Evolutionary conservation across 2,888 invertebrate genomes (phyloP).

Genomic region (Perdita meconis): DNA sequence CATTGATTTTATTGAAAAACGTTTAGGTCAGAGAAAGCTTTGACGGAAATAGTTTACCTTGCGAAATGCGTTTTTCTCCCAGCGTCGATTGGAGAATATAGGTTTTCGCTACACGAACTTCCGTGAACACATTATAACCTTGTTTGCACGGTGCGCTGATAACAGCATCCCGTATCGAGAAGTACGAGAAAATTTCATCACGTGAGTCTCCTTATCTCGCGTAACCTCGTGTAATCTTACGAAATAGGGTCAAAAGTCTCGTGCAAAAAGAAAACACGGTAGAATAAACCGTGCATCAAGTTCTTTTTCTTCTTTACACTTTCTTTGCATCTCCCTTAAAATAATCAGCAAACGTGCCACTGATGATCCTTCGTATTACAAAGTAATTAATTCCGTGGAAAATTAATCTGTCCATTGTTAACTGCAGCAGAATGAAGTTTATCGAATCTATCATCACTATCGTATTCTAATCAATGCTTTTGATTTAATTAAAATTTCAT

Average conservation of each 20-base stretch:
- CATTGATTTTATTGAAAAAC: not conserved
- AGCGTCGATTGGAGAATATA: constrained; percentile 31
- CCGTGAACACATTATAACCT: constrained; percentile 30
- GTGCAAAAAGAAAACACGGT: not conserved
- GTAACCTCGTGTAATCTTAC: not conserved
- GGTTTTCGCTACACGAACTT: constrained; percentile 26
- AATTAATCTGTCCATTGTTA: constrained; percentile 31
- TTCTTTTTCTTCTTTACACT: not conserved
- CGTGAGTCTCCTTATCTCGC: not conserved
- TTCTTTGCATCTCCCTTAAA: constrained; percentile 1
- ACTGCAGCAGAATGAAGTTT: not conserved
- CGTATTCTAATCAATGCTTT: not conserved
- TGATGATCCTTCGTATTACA: constrained; percentile 3
- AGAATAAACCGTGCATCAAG: not conserved
- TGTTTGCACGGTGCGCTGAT: constrained; percentile 42
- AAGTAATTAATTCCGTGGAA: constrained; percentile 37
- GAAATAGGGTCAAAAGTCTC: not conserved
- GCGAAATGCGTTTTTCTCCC: constrained; percentile 21
- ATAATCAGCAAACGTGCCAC: not conserved
- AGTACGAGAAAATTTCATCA: constrained; percentile 33
- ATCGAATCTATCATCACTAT: not conserved
- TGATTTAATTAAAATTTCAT: constrained; percentile 38
- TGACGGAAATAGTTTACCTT: constrained; percentile 20
- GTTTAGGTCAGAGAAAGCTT: constrained; percentile 10
- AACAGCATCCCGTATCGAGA: constrained; percentile 22